Conservation (phyloP, 2,113 vertebrate species). For the Salvelinus fontinalis region DNA sequence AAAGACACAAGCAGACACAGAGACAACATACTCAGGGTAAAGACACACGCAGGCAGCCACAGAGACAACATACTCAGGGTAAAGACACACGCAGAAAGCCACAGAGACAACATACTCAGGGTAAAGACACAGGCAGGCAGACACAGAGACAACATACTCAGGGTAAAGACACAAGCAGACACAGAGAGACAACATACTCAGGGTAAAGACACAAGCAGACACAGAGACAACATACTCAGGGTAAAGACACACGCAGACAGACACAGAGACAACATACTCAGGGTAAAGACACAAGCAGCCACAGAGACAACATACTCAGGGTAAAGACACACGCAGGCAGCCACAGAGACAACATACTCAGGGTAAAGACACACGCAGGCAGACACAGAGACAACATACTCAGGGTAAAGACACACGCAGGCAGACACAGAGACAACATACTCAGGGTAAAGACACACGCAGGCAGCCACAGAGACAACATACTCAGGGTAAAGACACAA, state of each 20-base stretch:
- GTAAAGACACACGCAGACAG: slow-evolving; percentile 45
- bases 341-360: slow-evolving; percentile 70
- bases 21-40: slow-evolving; percentile 69
- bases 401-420: slow-evolving; percentile 54
- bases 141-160: slow-evolving; percentile 70
- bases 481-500: slow-evolving; percentile 59
- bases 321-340: slow-evolving; percentile 52
- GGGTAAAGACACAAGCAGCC: too few species aligned
- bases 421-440: slow-evolving; percentile 70
- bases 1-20: slow-evolving; percentile 62
- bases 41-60: slow-evolving; percentile 54
- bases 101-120: slow-evolving; percentile 69
- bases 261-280: too few species aligned
- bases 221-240: slow-evolving; percentile 69
- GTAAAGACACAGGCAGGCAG: slow-evolving; percentile 52
- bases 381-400: slow-evolving; percentile 72
- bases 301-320: slow-evolving; percentile 69
- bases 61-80: slow-evolving; percentile 73
- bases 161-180: slow-evolving; percentile 53
- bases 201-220: slow-evolving; percentile 50
- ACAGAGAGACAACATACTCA: too few species aligned
- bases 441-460: slow-evolving; percentile 59
- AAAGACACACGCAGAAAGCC: slow-evolving; percentile 37
- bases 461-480: slow-evolving; percentile 70
- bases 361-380: slow-evolving; percentile 54